These are phyloP conservation scores for Epinotia ramella DNA, from an alignment of 2,888 invertebrate species.

Conservation along the genomic window DNA sequence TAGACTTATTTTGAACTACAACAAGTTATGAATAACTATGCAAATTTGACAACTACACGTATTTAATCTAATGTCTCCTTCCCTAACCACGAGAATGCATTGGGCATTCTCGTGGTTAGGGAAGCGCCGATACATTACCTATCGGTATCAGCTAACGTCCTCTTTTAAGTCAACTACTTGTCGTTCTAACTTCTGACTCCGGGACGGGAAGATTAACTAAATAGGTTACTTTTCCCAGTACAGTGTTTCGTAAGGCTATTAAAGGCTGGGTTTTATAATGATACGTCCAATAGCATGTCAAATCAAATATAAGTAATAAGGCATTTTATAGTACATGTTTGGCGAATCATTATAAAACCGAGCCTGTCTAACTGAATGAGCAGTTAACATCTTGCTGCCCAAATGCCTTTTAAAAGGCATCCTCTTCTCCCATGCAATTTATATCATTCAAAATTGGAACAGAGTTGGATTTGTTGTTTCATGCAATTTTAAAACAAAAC, in stretches of 20 bases:
- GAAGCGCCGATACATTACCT: neutral
- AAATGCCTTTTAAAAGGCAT: too few relatives aligned
- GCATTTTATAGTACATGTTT: neutral
- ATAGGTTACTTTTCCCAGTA: neutral
- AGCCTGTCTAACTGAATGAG: neutral
- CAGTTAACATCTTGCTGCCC: neutral
- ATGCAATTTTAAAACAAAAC: too few relatives aligned
- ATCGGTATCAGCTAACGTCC: neutral
- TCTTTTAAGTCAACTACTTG: neutral
- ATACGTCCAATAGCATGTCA: neutral
- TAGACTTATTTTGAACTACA: neutral
- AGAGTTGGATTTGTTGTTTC: too few relatives aligned
- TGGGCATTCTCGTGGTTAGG: neutral
- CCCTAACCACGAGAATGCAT: too few relatives aligned
- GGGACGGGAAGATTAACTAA: constrained; percentile 7
- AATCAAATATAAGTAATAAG: constrained; percentile 1
- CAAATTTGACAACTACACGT: neutral
- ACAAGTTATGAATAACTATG: neutral
- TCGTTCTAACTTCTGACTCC: neutral
- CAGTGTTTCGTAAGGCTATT: neutral
- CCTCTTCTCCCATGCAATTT: too few relatives aligned
- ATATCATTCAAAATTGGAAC: too few relatives aligned
- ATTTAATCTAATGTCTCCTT: neutral
- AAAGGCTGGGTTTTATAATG: neutral
- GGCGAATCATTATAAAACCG: neutral